Evolutionary conservation across 2,797 vertebrate species (phyloP).

Genomic region (Urosaurus nigricauda): DNA sequence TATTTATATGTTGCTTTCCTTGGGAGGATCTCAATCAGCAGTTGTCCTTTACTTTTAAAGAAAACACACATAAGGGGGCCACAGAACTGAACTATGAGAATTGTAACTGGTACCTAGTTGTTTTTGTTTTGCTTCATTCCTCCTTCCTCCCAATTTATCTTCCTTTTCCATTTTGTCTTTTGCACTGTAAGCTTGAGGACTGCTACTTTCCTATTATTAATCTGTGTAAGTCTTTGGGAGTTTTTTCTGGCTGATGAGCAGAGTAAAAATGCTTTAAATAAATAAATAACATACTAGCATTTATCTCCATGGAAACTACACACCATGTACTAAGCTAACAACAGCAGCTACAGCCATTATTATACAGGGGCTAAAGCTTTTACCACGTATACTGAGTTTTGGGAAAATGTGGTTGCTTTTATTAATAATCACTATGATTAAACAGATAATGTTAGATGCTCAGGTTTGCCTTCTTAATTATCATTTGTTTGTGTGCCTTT

Average conservation of each 20-base stretch:
- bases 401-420: background rate
- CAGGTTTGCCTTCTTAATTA: background rate
- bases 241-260: background rate
- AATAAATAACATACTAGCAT: conserved; percentile 7
- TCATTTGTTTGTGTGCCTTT: background rate
- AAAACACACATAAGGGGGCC: background rate
- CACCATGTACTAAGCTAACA: conserved; percentile 1
- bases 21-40: background rate
- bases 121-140: background rate
- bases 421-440: background rate
- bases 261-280: conserved; percentile 25
- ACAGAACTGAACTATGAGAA: background rate
- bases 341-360: conserved; percentile 14
- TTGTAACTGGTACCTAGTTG: background rate
- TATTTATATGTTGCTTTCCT: background rate
- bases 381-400: conserved; percentile 11
- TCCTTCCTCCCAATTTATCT: background rate
- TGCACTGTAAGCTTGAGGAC: background rate
- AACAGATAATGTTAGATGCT: background rate
- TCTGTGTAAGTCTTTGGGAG: background rate
- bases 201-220: background rate
- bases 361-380: conserved; percentile 9
- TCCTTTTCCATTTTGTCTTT: background rate
- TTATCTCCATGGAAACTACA: conserved; percentile 29
- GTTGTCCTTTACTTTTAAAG: background rate